These are phyloP conservation scores for Tapirus terrestris DNA, from an alignment of 2,113 vertebrate genomes.

Conservation along the genomic window DNA sequence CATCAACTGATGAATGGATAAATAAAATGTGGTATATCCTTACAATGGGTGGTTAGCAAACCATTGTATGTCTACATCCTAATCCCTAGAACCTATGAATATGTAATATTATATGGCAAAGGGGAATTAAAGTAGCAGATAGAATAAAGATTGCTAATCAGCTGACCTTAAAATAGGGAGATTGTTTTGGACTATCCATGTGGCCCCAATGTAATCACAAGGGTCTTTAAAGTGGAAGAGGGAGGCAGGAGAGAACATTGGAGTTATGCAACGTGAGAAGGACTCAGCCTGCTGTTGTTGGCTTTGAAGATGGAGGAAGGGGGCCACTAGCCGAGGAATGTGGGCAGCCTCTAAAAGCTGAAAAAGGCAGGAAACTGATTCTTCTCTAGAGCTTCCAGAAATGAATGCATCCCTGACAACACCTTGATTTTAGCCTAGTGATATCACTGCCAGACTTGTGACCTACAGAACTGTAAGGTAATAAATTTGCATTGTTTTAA, in stretches of 20 bases:
- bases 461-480: not conserved
- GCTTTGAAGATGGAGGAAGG: not conserved
- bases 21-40: not conserved
- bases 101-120: constrained; percentile 2
- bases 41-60: not conserved
- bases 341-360: not conserved
- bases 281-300: not conserved
- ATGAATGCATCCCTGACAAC: not conserved
- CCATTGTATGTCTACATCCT: not conserved
- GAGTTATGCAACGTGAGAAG: not conserved
- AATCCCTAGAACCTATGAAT: not conserved
- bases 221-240: not conserved
- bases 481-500: not conserved
- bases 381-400: not conserved
- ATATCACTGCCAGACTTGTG: not conserved
- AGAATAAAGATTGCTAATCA: not conserved
- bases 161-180: not conserved
- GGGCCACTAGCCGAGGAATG: not conserved
- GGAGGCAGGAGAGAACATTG: not conserved
- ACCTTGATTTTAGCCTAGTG: not conserved
- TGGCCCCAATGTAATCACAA: not conserved
- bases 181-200: not conserved
- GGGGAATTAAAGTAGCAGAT: not conserved
- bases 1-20: not conserved
- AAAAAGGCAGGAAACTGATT: not conserved